Evolutionary conservation across 2,113 vertebrate genomes (phyloP), one percentile per base, ranked within the genome.

Genomic region (Solenodon paradoxus): DNA sequence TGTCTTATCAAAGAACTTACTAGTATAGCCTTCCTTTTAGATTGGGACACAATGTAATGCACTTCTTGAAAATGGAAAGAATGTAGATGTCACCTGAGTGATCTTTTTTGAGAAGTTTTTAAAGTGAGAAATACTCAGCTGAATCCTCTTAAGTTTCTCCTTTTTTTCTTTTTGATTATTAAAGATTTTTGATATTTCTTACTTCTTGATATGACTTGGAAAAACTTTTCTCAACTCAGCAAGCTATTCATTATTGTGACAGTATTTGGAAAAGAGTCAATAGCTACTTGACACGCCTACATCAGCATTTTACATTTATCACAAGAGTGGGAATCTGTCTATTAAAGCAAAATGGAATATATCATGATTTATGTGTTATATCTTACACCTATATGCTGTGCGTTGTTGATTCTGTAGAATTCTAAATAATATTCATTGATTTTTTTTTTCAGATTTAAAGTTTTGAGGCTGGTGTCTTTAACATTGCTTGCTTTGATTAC

Each of bases 251-350:
- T 74, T 89, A 86, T 13, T 82, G 26, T 69, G 45, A 45, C 53
- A 86, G 87, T 68, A 68, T 79, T 92, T 92, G 53, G 28, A 82
- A 82, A 95, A 69, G 26, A 51, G 1, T 94, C 57, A 71, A 47
- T 69, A 90, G 24, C 75, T 64, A 1, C 12, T 64, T 88, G 53
- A 78, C 49, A 77, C 88, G 19, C n/a, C n/a, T n/a, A 30, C 15
- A 79, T 49, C 3, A 78, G 15, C 7, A 45, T 71, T 83, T 49
- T 40, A 61, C 61, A 42, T 63, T 57, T 30, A 63, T 59, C 55
- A 66, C 19, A 91, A 53, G 16, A 2, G 28, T 40, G 40, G 3
- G 42, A 81, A 82, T 49, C 74, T 72, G 12, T 15, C 8, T 86
- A 20, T 78, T 53, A 77, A 5, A 78, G 11, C 30, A 74, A 77